Base-by-base conservation (phyloP, 2,888 invertebrate genomes). In the Therioaphis trifolii region DNA sequence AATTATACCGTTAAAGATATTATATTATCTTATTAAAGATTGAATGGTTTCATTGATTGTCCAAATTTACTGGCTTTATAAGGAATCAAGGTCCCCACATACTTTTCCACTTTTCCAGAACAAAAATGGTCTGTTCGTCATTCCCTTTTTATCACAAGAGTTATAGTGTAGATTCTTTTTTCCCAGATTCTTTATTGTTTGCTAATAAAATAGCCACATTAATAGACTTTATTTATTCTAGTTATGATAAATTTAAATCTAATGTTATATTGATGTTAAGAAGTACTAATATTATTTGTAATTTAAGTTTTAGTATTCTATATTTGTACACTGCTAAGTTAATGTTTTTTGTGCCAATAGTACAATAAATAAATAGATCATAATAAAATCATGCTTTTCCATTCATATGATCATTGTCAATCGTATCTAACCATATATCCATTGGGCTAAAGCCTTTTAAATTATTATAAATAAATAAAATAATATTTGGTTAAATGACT, bases 21-120 rank as follows among this genome's bases (percentile, higher is more conserved):
- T 27, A 27, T 49, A 15, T 49, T 49, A 27, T 29, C 29, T n/a
- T 74, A 74, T n/a, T 21, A 55, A 35, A 5, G 12, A 55, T 21
- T 74, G 35, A 74, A 74, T 55, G 35, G 29, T 15, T n/a, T 21
- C n/a, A 74, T 55, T 74, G 2, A 55, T 74, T 40, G 55, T 74
- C 40, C 66, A 29, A 1, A 68, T n/a, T 40, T 40, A 68, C 29
- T 68, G 29, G 29, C 66, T 7, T 40, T 68, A 68, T 27, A 27
- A 61, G 27, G 61, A 7, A 27, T 61, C 27, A 61, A 61, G 11
- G 27, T 61, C 46, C 11, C 18, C 24, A 24, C 24, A 27, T 69
- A 15, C 69, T 71, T 18, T 27, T 71, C 1, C 15, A 15, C 69
- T 71, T 18, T 27, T 71, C 1, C 15, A 15, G 21, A 12, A 66